phyloP scores from a whole-genome alignment of 2,113 vertebrate genomes.

The Vireo altiloquus region DNA sequence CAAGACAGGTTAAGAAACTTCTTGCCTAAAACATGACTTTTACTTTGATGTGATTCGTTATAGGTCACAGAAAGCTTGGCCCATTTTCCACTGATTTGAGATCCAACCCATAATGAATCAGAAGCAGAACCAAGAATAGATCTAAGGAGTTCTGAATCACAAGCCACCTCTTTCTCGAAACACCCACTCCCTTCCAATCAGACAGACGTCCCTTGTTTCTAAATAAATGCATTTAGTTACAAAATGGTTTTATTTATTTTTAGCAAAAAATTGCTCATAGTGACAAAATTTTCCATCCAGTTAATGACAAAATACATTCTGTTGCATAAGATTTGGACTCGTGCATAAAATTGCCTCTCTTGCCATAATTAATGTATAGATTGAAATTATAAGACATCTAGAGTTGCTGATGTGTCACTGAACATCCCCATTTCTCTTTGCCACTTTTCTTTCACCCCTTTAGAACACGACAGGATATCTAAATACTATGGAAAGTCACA shows the following conservation, averaged over 20 bases:
- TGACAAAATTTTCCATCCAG: slow-evolving; percentile 45
- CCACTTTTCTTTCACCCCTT: background rate
- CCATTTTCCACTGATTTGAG: slow-evolving; percentile 14
- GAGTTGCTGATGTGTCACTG: background rate
- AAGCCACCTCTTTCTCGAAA: slow-evolving; percentile 57
- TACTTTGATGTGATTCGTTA: slow-evolving; percentile 1
- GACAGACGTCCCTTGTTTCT: slow-evolving; percentile 63
- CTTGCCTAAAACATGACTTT: background rate
- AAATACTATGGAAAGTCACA: background rate
- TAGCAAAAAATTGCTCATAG: slow-evolving; percentile 48
- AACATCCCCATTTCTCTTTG: background rate
- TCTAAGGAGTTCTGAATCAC: slow-evolving; percentile 58
- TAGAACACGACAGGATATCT: background rate
- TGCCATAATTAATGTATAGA: background rate
- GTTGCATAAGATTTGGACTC: slow-evolving; percentile 16
- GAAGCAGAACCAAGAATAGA: slow-evolving; percentile 54
- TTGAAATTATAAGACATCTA: background rate
- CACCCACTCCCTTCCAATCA: slow-evolving; percentile 54
- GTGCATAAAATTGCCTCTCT: background rate
- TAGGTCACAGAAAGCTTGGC: slow-evolving; percentile 34
- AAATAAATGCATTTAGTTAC: slow-evolving; percentile 58
- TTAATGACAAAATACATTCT: slow-evolving; percentile 37
- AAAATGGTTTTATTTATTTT: slow-evolving; percentile 62
- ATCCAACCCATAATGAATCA: slow-evolving; percentile 55
- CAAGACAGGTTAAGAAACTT: slow-evolving; percentile 1